phyloP scores from a whole-genome alignment of 2,888 invertebrate genomes.

The Limnephilus rhombicus region DNA sequence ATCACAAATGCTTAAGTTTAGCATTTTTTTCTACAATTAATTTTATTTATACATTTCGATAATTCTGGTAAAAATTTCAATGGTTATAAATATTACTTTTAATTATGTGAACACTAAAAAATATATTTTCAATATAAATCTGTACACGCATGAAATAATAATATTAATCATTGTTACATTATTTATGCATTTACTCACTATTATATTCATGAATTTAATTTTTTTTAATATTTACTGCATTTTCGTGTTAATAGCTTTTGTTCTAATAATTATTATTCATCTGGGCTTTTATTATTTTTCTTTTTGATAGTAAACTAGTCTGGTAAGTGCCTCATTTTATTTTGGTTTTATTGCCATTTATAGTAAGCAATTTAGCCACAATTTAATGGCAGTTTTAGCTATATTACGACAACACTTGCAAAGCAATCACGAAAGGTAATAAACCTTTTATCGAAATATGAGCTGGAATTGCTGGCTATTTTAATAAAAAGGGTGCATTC shows the following conservation, averaged over 20 bases:
- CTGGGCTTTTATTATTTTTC: not conserved
- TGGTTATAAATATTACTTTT: too few relatives aligned
- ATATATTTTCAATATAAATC: not conserved
- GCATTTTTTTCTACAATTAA: not conserved
- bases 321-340: not conserved
- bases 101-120: not conserved
- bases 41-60: not conserved
- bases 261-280: not conserved
- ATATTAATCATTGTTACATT: not conserved
- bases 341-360: not conserved
- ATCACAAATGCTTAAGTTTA: not conserved
- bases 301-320: not conserved
- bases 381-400: not conserved
- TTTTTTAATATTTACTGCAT: not conserved
- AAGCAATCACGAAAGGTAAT: not conserved
- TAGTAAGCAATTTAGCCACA: not conserved
- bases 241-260: not conserved
- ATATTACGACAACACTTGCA: not conserved
- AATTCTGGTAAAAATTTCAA: not conserved
- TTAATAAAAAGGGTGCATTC: not conserved
- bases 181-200: not conserved
- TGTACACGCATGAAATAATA: not conserved
- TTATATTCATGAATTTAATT: not conserved
- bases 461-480: not conserved
- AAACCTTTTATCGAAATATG: not conserved